These are phyloP conservation scores for Drosophila fungiperda DNA, from an alignment of 2,888 invertebrate genomes.

Conservation along the genomic window DNA sequence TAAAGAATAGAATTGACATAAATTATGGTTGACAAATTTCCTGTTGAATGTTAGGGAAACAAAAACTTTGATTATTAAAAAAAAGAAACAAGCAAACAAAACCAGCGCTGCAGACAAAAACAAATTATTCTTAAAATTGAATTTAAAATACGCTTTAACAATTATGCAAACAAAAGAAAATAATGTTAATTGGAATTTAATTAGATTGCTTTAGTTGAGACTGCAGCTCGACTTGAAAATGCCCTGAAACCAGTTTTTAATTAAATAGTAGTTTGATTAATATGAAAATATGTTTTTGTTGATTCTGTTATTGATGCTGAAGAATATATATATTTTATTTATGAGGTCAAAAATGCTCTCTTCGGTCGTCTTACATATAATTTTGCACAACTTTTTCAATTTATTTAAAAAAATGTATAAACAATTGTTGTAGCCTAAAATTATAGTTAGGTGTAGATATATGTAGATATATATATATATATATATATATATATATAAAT, in stretches of 20 bases:
- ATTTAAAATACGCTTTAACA: neutral
- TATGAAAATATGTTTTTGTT: neutral
- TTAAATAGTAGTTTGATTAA: neutral
- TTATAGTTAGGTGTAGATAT: neutral
- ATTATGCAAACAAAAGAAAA: neutral
- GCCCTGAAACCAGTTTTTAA: neutral
- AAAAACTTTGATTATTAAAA: neutral
- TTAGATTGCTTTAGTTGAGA: neutral
- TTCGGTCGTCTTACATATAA: fast-evolving
- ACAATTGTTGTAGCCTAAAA: neutral
- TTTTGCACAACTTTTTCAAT: neutral
- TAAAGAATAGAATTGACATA: neutral
- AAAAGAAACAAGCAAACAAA: neutral
- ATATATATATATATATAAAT: neutral
- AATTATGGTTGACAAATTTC: neutral
- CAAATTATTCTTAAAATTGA: neutral
- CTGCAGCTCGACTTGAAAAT: neutral
- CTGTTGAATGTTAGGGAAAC: neutral
- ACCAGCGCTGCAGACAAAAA: neutral
- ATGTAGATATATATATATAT: neutral
- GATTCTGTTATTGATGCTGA: neutral
- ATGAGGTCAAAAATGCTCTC: neutral
- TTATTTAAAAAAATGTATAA: neutral
- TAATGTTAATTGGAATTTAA: neutral
- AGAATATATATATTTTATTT: neutral